Evolutionary conservation across 2,797 vertebrate genomes (phyloP), one percentile per base, ranked within the genome.

Genomic region (Sardinella longiceps): DNA sequence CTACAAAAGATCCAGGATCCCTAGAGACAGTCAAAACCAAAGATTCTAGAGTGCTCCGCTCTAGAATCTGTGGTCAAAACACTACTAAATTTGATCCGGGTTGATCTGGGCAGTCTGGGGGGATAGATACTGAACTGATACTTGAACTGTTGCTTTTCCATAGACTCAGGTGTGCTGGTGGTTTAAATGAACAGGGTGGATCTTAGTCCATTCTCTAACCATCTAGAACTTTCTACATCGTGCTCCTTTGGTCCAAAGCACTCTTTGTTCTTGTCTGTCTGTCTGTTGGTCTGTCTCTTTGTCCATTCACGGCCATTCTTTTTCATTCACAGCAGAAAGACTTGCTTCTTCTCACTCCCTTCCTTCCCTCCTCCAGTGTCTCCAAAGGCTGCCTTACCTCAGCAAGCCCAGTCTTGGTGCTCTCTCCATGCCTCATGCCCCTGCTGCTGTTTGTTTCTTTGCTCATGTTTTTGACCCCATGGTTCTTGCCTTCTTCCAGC

Each of bases 401-500:
- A 77, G 70, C 30, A 18, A 33, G 33, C 70, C 11, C 33, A 39
- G 33, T 12, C 70, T 43, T 50, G 84, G 88, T 90, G 90, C 88
- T 88, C 89, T 80, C 86, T 88, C 80, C 90, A 86, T 15, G 83
- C 91, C 87, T 87, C 48, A 2, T 12, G 2, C 51, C 6, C 50
- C 51, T 12, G 46, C 46, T 48, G 15, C 51, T 88, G 87, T 86
- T 23, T 70, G 81, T 60, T 18, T 87, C 66, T 85, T 86, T 2
- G 77, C 43, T 81, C 25, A 37, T 88, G 50, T 87, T 83, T 91
- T 91, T 90, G 89, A 87, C 87, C 90, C 86, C 45, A 81, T 90
- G 39, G 81, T 66, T 96, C 94, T 96, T 96, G 92, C 94, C 95
- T 77, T 43, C 20, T 77, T 97, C 95, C 94, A 96, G 94, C 94